Base-by-base conservation (phyloP, 2,113 vertebrate genomes). In the Junco hyemalis region DNA sequence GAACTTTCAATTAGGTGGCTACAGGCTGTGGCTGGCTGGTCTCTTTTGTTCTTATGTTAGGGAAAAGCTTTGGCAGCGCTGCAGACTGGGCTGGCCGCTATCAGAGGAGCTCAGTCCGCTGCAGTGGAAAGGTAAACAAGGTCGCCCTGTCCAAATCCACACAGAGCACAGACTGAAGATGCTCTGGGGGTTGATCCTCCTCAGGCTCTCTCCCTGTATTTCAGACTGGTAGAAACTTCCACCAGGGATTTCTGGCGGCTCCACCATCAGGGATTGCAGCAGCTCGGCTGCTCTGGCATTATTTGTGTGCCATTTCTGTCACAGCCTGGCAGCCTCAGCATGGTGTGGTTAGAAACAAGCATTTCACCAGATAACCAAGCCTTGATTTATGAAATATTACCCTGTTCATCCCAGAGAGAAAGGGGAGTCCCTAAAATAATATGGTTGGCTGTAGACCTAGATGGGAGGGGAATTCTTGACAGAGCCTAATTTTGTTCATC, bases 1-100 rank as follows among this genome's bases (percentile, higher is more conserved):
- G 79, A 93, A 93, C 86, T 95, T 92, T 70, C 90, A 95, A 73
- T 88, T 88, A 85, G 65, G 56, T 26, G 81, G 68, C 69, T 76
- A 14, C 69, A 74, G 81, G 31, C 63, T 42, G 85, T 23, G 47
- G 51, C 48, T 61, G 73, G 42, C 77, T 90, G 15, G 0, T 60
- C 76, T 60, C 66, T 57, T 94, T 95, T 57, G 74, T 85, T 90
- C 71, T 63, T 9, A 29, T 28, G n/a, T 8, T 59, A 9, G 13
- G 48, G 85, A 15, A 79, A n/a, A 79, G 68, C n/a, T 91, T 68
- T 57, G n/a, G 56, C 60, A 19, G 81, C 13, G 66, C 54, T 63
- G 87, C 45, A 44, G 68, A 1, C 23, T 1, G 2, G 50, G 61
- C 59, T 44, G 66, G 36, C 6, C 70, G 33, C 20, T 65, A 2